Conservation (phyloP, 2,797 vertebrate genomes). For the Sebastes nivosus region DNA sequence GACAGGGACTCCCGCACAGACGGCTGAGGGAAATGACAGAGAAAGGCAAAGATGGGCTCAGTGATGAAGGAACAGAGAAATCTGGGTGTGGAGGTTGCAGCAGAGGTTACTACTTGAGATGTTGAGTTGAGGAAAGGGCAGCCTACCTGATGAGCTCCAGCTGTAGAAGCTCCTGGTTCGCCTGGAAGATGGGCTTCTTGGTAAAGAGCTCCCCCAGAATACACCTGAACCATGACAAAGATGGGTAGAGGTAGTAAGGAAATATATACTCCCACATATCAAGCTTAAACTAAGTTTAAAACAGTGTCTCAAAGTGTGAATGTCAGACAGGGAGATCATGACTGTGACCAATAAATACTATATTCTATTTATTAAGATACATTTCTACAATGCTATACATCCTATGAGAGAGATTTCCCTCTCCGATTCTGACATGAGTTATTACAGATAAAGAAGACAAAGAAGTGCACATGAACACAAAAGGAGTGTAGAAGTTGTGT, state of each 20-base stretch:
- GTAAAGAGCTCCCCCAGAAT: slow-evolving; percentile 98
- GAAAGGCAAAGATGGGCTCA: neutral
- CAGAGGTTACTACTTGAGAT: neutral
- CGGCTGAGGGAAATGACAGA: slow-evolving; percentile 80
- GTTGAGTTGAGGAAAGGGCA: neutral
- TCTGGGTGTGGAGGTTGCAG: neutral
- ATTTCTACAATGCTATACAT: neutral
- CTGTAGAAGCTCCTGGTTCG: slow-evolving; percentile 97
- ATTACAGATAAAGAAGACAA: neutral
- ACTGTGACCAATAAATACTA: neutral
- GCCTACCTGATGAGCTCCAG: slow-evolving; percentile 96
- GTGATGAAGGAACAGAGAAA: neutral
- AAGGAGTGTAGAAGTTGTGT: neutral
- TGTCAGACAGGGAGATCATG: neutral
- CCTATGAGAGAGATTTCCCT: neutral
- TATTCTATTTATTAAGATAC: neutral
- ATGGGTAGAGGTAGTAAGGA: neutral
- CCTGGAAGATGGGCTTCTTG: slow-evolving; percentile 99
- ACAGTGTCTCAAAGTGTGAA: neutral
- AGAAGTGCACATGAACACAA: neutral
- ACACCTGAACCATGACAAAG: slow-evolving; percentile 83
- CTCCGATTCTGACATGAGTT: neutral
- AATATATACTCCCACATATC: neutral
- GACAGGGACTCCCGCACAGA: slow-evolving; percentile 96
- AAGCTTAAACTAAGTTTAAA: neutral